Percentiles rank a stretch among this genome's conserved stretches.
phyloP scores from a whole-genome alignment of 2,113 vertebrate species.

The Cichladusa arquata region DNA sequence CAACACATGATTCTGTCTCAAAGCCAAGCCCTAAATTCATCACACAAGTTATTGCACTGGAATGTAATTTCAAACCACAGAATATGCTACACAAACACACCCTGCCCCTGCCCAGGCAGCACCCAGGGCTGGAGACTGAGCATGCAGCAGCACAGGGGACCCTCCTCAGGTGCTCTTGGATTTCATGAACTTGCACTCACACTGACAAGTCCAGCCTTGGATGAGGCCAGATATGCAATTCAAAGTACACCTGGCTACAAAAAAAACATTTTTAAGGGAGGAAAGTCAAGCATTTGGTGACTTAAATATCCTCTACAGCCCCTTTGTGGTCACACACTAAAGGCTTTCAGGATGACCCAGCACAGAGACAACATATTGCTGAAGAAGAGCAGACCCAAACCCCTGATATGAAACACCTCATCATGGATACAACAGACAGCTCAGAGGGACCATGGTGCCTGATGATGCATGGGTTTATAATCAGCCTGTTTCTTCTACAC shows the following conservation, averaged over 20 bases:
- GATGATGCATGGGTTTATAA: neutral
- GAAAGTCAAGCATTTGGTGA: neutral
- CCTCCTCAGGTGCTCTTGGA: too few species aligned
- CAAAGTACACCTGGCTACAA: neutral
- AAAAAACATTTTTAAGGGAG: neutral
- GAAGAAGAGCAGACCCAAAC: neutral
- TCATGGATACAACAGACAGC: accelerated
- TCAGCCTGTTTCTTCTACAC: accelerated
- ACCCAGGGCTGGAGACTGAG: neutral
- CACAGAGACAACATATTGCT: accelerated
- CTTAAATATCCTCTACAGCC: neutral
- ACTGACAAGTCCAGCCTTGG: neutral
- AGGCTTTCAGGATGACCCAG: neutral
- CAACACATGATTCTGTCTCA: neutral
- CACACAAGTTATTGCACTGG: neutral
- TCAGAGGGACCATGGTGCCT: accelerated
- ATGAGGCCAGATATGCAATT: accelerated
- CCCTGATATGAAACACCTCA: neutral
- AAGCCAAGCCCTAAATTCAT: neutral
- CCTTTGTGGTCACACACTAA: neutral
- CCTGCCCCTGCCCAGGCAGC: neutral
- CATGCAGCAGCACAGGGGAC: accelerated
- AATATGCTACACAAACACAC: neutral
- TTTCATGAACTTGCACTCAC: neutral
- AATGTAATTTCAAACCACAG: neutral